Conservation (phyloP, 64 coral and sea anemone species). For the Montipora sp. region DNA sequence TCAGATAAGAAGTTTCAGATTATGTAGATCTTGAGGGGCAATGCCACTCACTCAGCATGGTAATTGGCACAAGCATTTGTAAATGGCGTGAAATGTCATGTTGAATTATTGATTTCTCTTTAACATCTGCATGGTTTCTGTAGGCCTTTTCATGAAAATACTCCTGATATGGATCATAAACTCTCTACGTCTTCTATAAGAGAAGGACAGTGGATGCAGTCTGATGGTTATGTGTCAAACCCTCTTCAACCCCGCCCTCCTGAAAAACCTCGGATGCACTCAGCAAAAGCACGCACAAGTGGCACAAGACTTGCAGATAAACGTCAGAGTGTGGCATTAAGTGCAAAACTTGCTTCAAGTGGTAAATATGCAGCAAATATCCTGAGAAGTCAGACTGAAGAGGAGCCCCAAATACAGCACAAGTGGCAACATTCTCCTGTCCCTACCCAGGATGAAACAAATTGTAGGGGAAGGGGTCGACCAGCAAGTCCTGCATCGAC, state of each 20-base stretch:
- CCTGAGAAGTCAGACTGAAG: constrained; percentile 33
- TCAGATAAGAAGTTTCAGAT: neutral
- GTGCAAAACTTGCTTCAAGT: constrained; percentile 81
- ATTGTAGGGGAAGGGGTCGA: constrained; percentile 17
- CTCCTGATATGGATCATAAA: neutral
- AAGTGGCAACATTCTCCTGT: constrained; percentile 61
- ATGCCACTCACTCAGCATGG: too few relatives aligned
- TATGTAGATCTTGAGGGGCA: too few relatives aligned
- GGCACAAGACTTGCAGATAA: constrained; percentile 72
- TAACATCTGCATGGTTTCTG: too few relatives aligned
- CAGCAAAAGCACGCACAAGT: constrained; percentile 71
- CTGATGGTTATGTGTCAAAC: constrained; percentile 8
- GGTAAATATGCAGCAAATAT: constrained; percentile 59
- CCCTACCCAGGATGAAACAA: neutral
- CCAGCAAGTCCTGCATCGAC: constrained; percentile 47
- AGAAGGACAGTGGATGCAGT: constrained; percentile 9
- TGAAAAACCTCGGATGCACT: constrained; percentile 67
- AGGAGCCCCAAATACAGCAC: neutral
- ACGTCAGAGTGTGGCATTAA: constrained; percentile 66
- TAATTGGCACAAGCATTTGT: too few relatives aligned
- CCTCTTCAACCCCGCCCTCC: constrained; percentile 78
- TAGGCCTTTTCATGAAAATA: constrained; percentile 14
- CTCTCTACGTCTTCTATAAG: constrained; percentile 34
- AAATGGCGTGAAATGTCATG: neutral
- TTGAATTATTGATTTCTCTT: neutral